Evolutionary conservation across 2,888 invertebrate species (phyloP), one percentile per base, ranked within the genome.

Genomic region (Archips crataeganus): DNA sequence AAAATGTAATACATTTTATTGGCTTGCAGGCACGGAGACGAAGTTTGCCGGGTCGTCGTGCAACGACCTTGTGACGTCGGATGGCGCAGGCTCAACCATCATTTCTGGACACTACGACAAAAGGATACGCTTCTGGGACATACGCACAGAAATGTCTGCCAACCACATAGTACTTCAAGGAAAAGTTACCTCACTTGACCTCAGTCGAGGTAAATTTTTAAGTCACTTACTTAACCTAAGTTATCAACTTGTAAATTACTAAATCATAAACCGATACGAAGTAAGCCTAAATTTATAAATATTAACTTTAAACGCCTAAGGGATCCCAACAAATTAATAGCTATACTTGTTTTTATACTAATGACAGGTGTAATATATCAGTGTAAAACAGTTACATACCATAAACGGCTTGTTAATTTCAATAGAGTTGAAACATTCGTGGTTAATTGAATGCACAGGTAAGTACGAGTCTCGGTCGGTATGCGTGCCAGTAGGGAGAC

Each of bases 91-190:
- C 57, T 97, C 98, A 23, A 97, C 98, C 70, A 98, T 99, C 81
- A 98, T 99, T 83, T 99, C 99, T 84, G 99, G 99, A 36, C 99
- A 99, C 94, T 99, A 98, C 91, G 99, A 99, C 95, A 99, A 99
- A 92, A 97, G 97, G 85, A 97, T 99, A 81, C 96, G 99, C 69
- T 98, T 99, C 92, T 99, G 99, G 99, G 99, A 99, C 91, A 97
- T 97, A 77, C 96, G 99, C 82, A 96, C 97, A 15, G 98, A 99
- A 83, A 96, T 96, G 83, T 96, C 97, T 79, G 96, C 97, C 76
- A 98, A 98, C 86, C 98, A 98, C 91, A 97, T 99, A 77, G 91
- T 97, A 78, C 95, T 99, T 76, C 98, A 98, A 88, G 99, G 98
- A 75, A 98, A 98, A 95, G 97, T 99, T 78, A 99, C 99, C 54